Conservation (phyloP, 53 echinoderm and acorn worm species). For the Hippasteria phrygiana region DNA sequence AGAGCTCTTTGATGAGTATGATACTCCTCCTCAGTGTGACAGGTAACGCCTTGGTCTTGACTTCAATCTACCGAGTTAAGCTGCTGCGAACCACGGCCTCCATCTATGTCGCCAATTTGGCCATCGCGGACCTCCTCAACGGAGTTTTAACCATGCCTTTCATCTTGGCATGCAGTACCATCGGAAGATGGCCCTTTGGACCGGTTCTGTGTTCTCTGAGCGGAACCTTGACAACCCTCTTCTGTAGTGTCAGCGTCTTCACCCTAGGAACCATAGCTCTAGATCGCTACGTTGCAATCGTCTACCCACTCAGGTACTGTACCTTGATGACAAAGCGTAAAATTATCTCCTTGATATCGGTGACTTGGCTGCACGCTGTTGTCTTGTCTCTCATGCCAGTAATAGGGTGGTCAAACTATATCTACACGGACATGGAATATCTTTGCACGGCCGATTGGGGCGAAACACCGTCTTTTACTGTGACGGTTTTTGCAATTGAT, state of each 20-base stretch:
- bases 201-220: slow-evolving; percentile 59
- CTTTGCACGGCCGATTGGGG: slow-evolving; percentile 79
- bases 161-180: slow-evolving; percentile 62
- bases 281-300: slow-evolving; percentile 76
- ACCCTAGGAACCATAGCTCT: slow-evolving; percentile 77
- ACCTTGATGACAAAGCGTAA: slow-evolving; percentile 46
- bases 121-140: slow-evolving; percentile 77
- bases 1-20: slow-evolving; percentile 7
- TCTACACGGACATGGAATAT: slow-evolving; percentile 61
- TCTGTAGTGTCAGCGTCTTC: slow-evolving; percentile 66
- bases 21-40: slow-evolving; percentile 55
- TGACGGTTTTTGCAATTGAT: slow-evolving; percentile 30
- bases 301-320: slow-evolving; percentile 65
- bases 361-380: slow-evolving; percentile 77
- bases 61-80: slow-evolving; percentile 50
- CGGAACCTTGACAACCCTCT: slow-evolving; percentile 36
- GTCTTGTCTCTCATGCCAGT: slow-evolving; percentile 64
- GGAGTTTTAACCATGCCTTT: slow-evolving; percentile 62
- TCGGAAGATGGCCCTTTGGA: slow-evolving; percentile 65
- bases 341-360: slow-evolving; percentile 44
- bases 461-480: slow-evolving; percentile 21
- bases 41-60: slow-evolving; percentile 73
- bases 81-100: slow-evolving; percentile 70
- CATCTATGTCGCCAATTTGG: slow-evolving; percentile 79
- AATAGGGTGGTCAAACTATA: slow-evolving; percentile 73